phyloP scores from a whole-genome alignment of 2,113 vertebrate species.

The Acrocephalus arundinaceus region DNA sequence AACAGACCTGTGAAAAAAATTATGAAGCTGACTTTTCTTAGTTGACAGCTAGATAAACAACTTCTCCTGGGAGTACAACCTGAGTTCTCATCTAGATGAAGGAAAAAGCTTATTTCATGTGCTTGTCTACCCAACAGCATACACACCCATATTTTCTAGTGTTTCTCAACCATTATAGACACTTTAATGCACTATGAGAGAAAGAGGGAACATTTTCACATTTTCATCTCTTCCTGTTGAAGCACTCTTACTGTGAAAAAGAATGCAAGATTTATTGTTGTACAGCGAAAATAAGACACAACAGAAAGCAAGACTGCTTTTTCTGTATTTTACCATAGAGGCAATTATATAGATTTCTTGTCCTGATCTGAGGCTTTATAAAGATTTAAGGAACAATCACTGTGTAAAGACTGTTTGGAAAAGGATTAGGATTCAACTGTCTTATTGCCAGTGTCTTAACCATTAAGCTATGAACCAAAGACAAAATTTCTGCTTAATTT shows the following conservation, averaged over 20 bases:
- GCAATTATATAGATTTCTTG: background rate
- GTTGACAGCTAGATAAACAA: background rate
- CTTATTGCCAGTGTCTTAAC: background rate
- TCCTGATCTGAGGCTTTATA: background rate
- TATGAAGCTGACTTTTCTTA: background rate
- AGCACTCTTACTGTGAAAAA: background rate
- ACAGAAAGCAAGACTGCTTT: background rate
- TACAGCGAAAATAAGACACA: background rate
- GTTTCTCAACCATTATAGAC: background rate
- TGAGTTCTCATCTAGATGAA: background rate
- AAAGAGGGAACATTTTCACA: background rate
- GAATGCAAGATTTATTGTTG: background rate
- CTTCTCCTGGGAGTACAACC: background rate
- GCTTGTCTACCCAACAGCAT: background rate
- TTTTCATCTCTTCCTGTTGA: background rate
- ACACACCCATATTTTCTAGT: background rate
- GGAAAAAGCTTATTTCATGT: background rate
- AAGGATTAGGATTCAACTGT: background rate
- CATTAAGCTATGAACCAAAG: background rate
- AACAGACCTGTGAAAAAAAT: background rate
- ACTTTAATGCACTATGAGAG: background rate
- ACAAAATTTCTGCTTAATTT: background rate
- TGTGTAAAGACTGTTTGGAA: background rate
- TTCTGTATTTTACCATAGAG: background rate
- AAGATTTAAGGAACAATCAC: background rate